A percentile compares a stretch with the other conserved stretches of the same genome.
Evolutionary conservation across 2,888 invertebrate species (phyloP).

Genomic region (Phymatocera aterrima): DNA sequence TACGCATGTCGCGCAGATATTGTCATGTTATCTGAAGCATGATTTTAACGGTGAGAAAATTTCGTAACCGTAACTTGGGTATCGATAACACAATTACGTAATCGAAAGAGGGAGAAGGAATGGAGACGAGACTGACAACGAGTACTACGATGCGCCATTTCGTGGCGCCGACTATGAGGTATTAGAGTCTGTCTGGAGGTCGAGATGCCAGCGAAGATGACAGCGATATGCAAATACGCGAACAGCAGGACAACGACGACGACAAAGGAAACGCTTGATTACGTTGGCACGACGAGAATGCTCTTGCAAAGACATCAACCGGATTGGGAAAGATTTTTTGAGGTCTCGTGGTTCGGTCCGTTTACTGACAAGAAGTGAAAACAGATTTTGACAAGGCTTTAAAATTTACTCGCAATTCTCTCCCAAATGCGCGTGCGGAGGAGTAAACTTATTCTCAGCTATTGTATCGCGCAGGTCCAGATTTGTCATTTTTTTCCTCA

Average conservation of each 20-base stretch:
- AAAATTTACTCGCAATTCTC: too few species aligned
- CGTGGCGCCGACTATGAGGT: constrained; percentile 5
- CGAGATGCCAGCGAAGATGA: constrained; percentile 18
- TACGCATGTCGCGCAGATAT: background rate
- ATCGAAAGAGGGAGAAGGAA: constrained; percentile 6
- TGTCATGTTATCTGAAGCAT: background rate
- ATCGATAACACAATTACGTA: background rate
- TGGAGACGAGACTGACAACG: constrained; percentile 25
- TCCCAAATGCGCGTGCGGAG: too few species aligned
- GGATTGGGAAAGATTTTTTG: constrained; percentile 5
- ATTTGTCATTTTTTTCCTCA: too few species aligned
- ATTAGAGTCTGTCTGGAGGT: background rate
- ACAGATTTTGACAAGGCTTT: too few species aligned
- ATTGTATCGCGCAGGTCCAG: too few species aligned
- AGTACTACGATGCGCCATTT: background rate
- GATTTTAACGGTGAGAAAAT: background rate
- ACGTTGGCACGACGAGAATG: constrained; percentile 24
- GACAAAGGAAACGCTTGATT: constrained; percentile 33
- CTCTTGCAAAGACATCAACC: constrained; percentile 11
- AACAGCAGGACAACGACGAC: constrained; percentile 7
- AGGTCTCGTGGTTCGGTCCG: background rate
- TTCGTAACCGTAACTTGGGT: background rate
- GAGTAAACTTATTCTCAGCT: too few species aligned
- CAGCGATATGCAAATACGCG: constrained; percentile 40
- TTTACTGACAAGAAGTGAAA: background rate